Evolutionary conservation across 2,797 vertebrate species (phyloP), one percentile per base, ranked within the genome.

Genomic region (Poeciliopsis presidionis): DNA sequence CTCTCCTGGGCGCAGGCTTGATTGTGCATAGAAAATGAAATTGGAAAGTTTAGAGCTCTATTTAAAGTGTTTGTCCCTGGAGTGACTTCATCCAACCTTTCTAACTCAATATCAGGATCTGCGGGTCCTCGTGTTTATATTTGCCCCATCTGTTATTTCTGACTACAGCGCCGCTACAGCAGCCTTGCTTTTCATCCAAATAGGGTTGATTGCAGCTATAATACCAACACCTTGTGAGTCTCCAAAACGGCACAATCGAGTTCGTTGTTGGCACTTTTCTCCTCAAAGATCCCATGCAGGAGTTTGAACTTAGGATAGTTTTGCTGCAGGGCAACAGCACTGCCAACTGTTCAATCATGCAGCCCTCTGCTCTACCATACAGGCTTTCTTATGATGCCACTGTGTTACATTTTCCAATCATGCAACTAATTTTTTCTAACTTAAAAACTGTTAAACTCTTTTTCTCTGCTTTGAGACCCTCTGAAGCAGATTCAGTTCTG

Each of bases 11-110:
- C 92, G 88, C 75, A 84, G 92, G 95, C 89, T 96, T 96, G 96
- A 97, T 96, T 97, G 95, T 96, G 97, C 94, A 94, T 95, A 92
- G 93, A 88, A 97, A 97, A 97, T 97, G 83, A 97, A 96, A 94
- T 90, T 90, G 94, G 86, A 90, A 94, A 95, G 90, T 90, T 96
- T 94, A 95, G 95, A 96, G 95, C 95, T 94, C 94, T 96, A 95
- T 96, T 97, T 96, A 96, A 97, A 96, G 95, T 93, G 88, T 82
- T 80, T 89, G 88, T 97, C 96, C 96, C 96, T 80, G 78, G 94
- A 97, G 96, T 89, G 82, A 90, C 87, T 82, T 22, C 18, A 89
- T 94, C 16, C 55, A 86, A 90, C 92, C 94, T 96, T 96, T 96
- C 96, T 97, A 97, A 96, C 94, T 92, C 94, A 92, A 91, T 93